Conservation (phyloP, 2,797 vertebrate species). For the Tragopan temminckii region DNA sequence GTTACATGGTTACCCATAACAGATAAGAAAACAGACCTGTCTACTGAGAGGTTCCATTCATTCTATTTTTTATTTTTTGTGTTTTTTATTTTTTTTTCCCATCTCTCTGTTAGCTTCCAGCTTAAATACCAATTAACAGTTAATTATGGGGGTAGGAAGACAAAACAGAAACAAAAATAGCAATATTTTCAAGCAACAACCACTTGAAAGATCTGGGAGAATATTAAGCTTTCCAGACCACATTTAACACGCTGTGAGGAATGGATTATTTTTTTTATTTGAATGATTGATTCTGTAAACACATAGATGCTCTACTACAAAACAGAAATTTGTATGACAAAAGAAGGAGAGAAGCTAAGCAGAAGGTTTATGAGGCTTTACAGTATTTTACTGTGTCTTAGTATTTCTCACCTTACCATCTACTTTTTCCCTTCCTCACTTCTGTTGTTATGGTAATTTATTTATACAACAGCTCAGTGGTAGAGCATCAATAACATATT, state of each 20-base stretch:
- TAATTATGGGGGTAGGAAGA: background rate
- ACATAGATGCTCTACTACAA: background rate
- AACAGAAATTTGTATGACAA: background rate
- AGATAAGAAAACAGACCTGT: background rate
- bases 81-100: background rate
- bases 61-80: background rate
- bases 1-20: background rate
- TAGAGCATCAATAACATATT: background rate
- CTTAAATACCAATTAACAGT: background rate
- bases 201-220: background rate
- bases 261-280: fast-evolving
- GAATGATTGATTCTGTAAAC: background rate
- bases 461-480: background rate
- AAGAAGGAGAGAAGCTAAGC: background rate
- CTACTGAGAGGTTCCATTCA: background rate
- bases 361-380: background rate
- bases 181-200: background rate
- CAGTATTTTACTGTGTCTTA: background rate
- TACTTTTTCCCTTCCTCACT: background rate
- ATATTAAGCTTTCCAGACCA: background rate
- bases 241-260: background rate
- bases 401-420: background rate
- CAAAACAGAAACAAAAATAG: background rate
- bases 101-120: background rate
- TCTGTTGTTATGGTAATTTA: background rate